These are phyloP conservation scores for Papilio glaucus DNA, from an alignment of 1,140 invertebrate genomes.

Conservation along the genomic window DNA sequence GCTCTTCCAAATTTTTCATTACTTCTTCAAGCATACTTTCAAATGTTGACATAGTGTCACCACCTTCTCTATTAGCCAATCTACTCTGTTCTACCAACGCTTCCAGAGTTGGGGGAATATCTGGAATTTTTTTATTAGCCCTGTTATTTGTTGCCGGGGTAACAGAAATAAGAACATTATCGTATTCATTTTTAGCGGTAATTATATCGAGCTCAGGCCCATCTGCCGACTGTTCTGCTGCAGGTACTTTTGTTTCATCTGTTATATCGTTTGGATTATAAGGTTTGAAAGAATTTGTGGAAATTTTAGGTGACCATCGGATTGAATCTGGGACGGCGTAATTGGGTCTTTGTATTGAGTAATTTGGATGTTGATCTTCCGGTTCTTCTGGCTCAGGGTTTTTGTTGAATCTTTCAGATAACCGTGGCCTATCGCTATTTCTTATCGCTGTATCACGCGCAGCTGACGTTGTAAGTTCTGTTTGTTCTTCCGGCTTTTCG, in stretches of 20 bases:
- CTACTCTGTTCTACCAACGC: slow-evolving; percentile 75
- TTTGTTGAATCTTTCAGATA: slow-evolving; percentile 75
- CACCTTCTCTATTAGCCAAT: slow-evolving; percentile 64
- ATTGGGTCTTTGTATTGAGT: slow-evolving; percentile 77
- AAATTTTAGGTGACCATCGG: slow-evolving; percentile 87
- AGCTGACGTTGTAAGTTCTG: slow-evolving; percentile 59
- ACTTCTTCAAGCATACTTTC: slow-evolving; percentile 83
- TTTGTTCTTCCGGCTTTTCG: slow-evolving; percentile 66
- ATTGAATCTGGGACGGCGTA: slow-evolving; percentile 80
- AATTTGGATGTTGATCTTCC: slow-evolving; percentile 80
- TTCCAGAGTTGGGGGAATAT: slow-evolving; percentile 77
- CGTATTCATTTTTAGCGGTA: slow-evolving; percentile 77
- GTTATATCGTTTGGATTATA: slow-evolving; percentile 82
- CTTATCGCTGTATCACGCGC: slow-evolving; percentile 54
- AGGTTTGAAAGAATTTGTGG: slow-evolving; percentile 84
- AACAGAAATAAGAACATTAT: slow-evolving; percentile 77
- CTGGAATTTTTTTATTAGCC: slow-evolving; percentile 69
- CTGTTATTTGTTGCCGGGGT: slow-evolving; percentile 77
- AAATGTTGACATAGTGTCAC: slow-evolving; percentile 74
- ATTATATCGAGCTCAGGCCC: slow-evolving; percentile 75
- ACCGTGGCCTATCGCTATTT: slow-evolving; percentile 64
- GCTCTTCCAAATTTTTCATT: slow-evolving; percentile 82
- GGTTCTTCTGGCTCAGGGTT: slow-evolving; percentile 64
- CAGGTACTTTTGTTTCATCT: slow-evolving; percentile 65
- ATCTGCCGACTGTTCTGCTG: slow-evolving; percentile 56